phyloP scores from a whole-genome alignment of 1,140 invertebrate species.

The Babylonia areolata region DNA sequence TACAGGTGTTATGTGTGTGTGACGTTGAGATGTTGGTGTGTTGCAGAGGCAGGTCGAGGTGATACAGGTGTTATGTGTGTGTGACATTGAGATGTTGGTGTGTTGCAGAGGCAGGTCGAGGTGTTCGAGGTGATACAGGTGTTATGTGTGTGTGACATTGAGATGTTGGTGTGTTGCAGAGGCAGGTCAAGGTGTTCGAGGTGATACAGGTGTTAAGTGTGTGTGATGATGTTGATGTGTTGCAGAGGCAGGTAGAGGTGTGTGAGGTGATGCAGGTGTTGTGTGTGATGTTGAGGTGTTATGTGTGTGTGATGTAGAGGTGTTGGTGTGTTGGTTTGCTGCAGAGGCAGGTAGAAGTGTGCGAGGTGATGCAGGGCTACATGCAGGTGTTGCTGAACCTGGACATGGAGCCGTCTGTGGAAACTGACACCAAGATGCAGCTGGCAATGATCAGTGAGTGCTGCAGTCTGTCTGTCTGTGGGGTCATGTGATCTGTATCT shows the following conservation, averaged over 20 bases:
- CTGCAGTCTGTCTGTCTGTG: background rate
- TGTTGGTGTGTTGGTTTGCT: background rate
- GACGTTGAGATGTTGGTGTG: slow-evolving; percentile 69
- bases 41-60: background rate
- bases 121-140: background rate
- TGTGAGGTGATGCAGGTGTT: background rate
- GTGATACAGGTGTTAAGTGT: slow-evolving; percentile 69
- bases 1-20: too few species aligned
- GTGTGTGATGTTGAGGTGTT: background rate
- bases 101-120: background rate
- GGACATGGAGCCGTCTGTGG: slow-evolving; percentile 43
- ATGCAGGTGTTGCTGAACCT: slow-evolving; percentile 67
- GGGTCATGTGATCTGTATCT: background rate
- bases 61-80: background rate
- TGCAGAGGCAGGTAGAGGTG: background rate
- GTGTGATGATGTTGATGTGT: background rate
- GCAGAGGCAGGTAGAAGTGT: slow-evolving; percentile 81
- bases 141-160: background rate
- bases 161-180: slow-evolving; percentile 66
- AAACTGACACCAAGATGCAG: slow-evolving; percentile 53
- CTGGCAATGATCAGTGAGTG: slow-evolving; percentile 66
- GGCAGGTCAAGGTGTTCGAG: slow-evolving; percentile 80
- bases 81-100: slow-evolving; percentile 70
- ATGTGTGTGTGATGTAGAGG: background rate
- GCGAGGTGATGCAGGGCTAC: slow-evolving; percentile 79